A percentile compares a stretch with the other conserved stretches of the same genome.
phyloP scores from a whole-genome alignment of 2,888 invertebrate genomes.

The Drymonia ruficornis region DNA sequence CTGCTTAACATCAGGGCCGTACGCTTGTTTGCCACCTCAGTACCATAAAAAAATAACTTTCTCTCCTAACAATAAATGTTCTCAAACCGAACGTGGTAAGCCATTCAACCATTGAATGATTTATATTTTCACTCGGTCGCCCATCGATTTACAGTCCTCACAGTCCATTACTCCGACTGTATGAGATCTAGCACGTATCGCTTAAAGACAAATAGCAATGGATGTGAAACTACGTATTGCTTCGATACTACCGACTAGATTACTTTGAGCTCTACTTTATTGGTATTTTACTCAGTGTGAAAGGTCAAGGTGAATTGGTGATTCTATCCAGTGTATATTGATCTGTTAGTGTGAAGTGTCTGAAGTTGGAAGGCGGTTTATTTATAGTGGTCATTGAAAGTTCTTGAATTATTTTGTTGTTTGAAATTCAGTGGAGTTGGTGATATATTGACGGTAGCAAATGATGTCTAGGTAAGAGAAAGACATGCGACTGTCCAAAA shows the following conservation, averaged over 20 bases:
- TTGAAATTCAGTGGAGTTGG: not conserved
- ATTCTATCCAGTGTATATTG: not conserved
- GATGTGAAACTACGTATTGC: not conserved
- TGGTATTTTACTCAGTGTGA: not conserved
- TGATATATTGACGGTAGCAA: not conserved
- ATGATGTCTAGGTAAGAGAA: no score
- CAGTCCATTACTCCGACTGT: not conserved
- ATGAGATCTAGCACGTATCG: not conserved
- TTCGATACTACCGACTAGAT: not conserved
- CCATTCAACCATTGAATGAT: not conserved
- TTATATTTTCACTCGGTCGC: not conserved
- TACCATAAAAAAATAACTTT: not conserved
- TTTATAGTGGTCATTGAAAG: not conserved
- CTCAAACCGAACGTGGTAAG: not conserved
- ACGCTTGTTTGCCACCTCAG: no score
- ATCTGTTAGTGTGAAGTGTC: not conserved
- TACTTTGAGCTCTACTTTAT: not conserved
- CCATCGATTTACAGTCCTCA: not conserved
- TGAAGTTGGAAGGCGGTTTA: not conserved
- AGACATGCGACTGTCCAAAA: no score
- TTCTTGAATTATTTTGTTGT: not conserved
- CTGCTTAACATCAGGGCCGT: no score
- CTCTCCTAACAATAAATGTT: not conserved
- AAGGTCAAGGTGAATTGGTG: not conserved
- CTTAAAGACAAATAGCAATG: not conserved